Base-by-base conservation (phyloP, 2,888 invertebrate species). In the Peribatodes rhomboidaria region DNA sequence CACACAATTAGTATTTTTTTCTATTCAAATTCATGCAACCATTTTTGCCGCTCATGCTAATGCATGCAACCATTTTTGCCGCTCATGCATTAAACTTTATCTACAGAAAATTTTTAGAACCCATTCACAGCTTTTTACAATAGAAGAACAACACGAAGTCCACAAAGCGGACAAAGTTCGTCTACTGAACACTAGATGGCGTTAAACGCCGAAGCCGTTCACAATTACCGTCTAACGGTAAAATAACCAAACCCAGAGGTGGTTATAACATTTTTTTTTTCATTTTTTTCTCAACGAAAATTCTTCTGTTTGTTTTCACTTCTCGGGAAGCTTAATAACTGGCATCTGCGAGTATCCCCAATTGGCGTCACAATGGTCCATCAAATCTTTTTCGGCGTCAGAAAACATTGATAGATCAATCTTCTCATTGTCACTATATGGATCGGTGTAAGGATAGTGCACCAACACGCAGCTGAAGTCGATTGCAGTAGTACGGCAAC, bases 361-460 rank as follows among this genome's bases (percentile, higher is more conserved):
- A 65, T 94, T 95, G 67, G 93, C 93, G 78, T 96, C 96, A 77
- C 96, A 96, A 81, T 95, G 95, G 70, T 96, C 95, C 27, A 96
- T 94, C 72, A 96, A 78, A 54, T 94, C 91, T 77, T 94, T 94
- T 78, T 96, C 96, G 0, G 94, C 85, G 31, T 94, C 94, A 0
- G 95, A 94, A 50, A 96, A 85, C 13, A 88, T 80, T 62, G 95
- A 89, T 0, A 88, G 79, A 69, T 92, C 92, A 10, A 86, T 74
- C 62, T 90, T 85, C 64, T 90, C 89, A 63, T 87, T 85, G 83
- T 93, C 90, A 57, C 87, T 90, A 74, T 90, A 90, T 8, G 93
- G 89, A 72, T 94, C 90, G 62, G 90, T 82, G 72, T 92, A 92
- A 49, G 91, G 94, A 85, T 87, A 85, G 83, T 94, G 94, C 16